Conservation (phyloP, 2,113 vertebrate genomes). For the Cololabis saira region DNA sequence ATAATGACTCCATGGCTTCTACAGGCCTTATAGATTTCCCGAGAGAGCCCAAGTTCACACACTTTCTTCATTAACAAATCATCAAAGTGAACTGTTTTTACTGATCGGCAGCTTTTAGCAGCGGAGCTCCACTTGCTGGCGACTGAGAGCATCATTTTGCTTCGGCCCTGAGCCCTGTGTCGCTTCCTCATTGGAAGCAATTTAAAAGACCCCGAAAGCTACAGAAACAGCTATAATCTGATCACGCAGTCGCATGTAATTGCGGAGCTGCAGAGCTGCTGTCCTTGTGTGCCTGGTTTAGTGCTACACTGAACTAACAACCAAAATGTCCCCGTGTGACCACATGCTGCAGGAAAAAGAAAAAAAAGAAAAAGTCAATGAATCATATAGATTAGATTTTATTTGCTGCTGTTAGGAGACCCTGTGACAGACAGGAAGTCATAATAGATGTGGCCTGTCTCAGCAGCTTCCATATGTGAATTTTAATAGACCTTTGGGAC, state of each 20-base stretch:
- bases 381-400: background rate
- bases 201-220: no score
- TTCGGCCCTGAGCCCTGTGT: no score
- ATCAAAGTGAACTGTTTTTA: slow-evolving; percentile 1
- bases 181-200: background rate
- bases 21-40: background rate
- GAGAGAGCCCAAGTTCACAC: background rate
- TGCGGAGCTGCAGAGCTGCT: background rate
- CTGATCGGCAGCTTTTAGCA: slow-evolving; percentile 1
- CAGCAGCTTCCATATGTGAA: background rate
- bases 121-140: background rate
- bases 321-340: no score
- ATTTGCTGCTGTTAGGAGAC: background rate
- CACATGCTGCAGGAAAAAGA: no score
- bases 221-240: background rate
- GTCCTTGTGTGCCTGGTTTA: no score
- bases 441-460: background rate
- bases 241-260: background rate
- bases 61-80: background rate
- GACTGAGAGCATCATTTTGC: background rate
- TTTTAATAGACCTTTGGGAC: background rate
- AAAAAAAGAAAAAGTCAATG: background rate
- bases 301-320: no score
- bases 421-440: background rate
- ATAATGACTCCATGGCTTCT: background rate